Evolutionary conservation across 2,113 vertebrate genomes (phyloP).

Genomic region (Malurus alboscapulatus): DNA sequence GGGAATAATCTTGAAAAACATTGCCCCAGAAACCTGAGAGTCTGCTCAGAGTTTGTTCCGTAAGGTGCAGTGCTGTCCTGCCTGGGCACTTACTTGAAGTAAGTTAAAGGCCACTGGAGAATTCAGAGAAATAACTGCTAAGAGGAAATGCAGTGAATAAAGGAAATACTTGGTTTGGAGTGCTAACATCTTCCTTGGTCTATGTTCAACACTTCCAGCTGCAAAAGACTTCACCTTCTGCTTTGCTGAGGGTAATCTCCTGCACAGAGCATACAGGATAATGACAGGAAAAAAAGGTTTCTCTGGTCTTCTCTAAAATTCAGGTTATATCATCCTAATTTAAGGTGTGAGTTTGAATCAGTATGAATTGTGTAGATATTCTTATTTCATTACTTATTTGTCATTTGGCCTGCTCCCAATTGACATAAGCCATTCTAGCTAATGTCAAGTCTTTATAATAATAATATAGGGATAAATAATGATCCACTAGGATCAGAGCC

Average conservation of each 20-base stretch:
- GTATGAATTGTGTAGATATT: background rate
- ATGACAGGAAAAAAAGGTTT: background rate
- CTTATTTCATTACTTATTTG: background rate
- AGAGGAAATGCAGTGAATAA: background rate
- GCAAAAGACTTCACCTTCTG: background rate
- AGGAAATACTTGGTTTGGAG: background rate
- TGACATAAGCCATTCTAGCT: background rate
- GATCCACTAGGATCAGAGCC: background rate
- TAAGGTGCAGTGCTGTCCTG: background rate
- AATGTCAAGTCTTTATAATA: background rate
- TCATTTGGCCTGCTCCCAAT: background rate
- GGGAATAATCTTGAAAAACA: background rate
- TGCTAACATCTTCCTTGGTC: background rate
- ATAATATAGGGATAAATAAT: background rate
- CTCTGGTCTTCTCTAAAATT: background rate
- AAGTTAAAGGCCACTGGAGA: background rate
- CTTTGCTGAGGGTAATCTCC: background rate
- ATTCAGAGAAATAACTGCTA: background rate
- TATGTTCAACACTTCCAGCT: background rate
- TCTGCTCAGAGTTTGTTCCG: background rate
- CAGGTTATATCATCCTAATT: background rate
- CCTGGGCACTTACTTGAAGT: rapidly evolving
- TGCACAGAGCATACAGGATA: background rate
- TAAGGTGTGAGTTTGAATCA: background rate
- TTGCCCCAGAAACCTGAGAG: background rate